These are phyloP conservation scores for Meliscaeva auricollis DNA, from an alignment of 2,888 invertebrate genomes.

Conservation along the genomic window DNA sequence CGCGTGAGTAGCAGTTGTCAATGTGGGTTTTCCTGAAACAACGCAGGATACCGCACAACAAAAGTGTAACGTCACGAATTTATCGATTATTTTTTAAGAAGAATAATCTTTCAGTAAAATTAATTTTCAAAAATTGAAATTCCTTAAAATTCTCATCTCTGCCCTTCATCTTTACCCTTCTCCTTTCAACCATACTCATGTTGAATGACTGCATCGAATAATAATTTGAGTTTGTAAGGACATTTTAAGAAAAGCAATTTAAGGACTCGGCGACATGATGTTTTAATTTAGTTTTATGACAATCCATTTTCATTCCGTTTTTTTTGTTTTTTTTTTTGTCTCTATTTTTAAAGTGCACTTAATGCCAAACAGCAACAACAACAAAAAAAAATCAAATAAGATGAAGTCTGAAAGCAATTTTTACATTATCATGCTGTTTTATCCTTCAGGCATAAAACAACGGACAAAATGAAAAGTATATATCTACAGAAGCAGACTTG, in stretches of 20 bases:
- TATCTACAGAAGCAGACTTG: not conserved
- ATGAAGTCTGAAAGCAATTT: not conserved
- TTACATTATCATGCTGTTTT: not conserved
- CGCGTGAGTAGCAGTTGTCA: too few species aligned
- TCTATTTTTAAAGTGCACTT: not conserved
- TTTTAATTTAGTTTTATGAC: not conserved
- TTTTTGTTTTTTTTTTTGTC: not conserved
- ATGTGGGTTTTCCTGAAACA: too few species aligned
- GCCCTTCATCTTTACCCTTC: too few species aligned
- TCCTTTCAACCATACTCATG: not conserved
- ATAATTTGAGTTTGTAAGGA: not conserved
- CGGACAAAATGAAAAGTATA: not conserved
- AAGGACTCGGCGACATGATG: not conserved
- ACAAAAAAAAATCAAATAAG: not conserved
- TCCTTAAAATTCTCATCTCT: too few species aligned
- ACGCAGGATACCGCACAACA: too few species aligned
- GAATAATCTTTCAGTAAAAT: too few species aligned
- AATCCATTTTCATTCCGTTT: too few species aligned
- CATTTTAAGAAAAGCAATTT: not conserved
- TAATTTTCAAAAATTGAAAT: too few species aligned
- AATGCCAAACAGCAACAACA: not conserved
- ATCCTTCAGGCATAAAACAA: slow-evolving; percentile 1
- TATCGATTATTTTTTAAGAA: too few species aligned
- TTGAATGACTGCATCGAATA: not conserved
- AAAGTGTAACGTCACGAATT: too few species aligned